Evolutionary conservation across 2,113 vertebrate species (phyloP).

Genomic region (Mionectes macconnelli): DNA sequence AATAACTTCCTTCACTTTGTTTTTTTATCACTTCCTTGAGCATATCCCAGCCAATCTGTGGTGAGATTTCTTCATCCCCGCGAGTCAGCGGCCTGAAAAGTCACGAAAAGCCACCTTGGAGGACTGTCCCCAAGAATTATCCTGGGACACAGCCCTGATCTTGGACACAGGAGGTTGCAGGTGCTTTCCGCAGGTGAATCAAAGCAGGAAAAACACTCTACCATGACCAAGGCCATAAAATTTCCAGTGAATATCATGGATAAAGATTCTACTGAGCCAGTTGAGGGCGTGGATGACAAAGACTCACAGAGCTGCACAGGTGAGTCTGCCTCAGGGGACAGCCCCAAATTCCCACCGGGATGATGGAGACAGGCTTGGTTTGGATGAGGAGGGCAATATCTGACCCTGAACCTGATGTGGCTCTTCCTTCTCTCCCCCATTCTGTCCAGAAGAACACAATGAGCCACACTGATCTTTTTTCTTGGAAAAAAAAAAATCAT

Average conservation of each 20-base stretch:
- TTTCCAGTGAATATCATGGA: background rate
- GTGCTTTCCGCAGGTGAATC: background rate
- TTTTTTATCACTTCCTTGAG: conserved; percentile 58
- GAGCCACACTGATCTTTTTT: background rate
- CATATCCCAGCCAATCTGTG: background rate
- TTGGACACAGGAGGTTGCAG: background rate
- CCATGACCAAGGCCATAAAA: background rate
- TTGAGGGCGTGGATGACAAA: rapidly evolving
- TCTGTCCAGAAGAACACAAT: background rate
- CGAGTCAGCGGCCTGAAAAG: background rate
- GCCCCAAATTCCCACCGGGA: background rate
- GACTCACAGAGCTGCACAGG: background rate
- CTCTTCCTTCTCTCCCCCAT: background rate
- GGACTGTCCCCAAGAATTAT: background rate
- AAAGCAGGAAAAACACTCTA: background rate
- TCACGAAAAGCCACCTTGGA: background rate
- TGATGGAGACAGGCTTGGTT: background rate
- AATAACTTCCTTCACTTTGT: conserved; percentile 47
- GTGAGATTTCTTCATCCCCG: background rate
- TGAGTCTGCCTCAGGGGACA: background rate
- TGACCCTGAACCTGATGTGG: background rate
- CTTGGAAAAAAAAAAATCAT: background rate
- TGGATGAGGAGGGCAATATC: background rate
- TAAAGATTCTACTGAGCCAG: background rate
- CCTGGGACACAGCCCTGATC: background rate